Base-by-base conservation (phyloP, 2,888 invertebrate genomes). In the Slavum lentiscoides region DNA sequence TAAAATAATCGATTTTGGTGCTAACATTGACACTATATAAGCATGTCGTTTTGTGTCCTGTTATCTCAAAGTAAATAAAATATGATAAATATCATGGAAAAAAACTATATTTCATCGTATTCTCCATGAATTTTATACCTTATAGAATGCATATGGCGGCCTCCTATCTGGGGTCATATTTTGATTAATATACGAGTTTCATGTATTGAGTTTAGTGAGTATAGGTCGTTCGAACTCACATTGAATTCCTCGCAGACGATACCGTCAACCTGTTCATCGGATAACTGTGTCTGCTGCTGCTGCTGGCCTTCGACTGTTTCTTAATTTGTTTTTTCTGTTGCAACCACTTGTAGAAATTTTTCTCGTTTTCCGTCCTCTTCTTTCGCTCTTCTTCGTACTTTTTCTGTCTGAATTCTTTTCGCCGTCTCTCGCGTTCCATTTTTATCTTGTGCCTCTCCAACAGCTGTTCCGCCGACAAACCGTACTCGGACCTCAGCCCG, bases 401-500 rank as follows among this genome's bases (percentile, higher is more conserved):
- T 61, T 83, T 83, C 59, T 84, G 83, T 59, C 81, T 83, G 21
- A 74, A 82, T 21, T 83, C 82, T 59, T 74, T 82, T 17, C 82
- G 72, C 21, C 77, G 64, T 23, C 82, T 83, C 11, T 80, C 81
- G 0, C 73, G 68, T 82, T 84, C 84, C 59, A 80, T 74, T 82
- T 82, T 83, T 15, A 67, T 77, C 58, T 83, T 83, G 8, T 53
- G 72, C 59, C 84, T 83, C 66, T 85, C 84, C 67, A 83, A 82
- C 7, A 85, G 83, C 49, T 85, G 85, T 66, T 84, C 84, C 11
- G 84, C 84, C 43, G 83, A 84, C 15, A 85, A 83, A 11, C 85
- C 85, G 74, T 85, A 85, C 72, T 85, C 85, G 0, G 85, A 85
- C n/a, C 84, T 82, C 5, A 85, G 82, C 43, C 85, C 85, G 74